phyloP scores from a whole-genome alignment of 2,888 invertebrate genomes.

The Harmothoe impar region DNA sequence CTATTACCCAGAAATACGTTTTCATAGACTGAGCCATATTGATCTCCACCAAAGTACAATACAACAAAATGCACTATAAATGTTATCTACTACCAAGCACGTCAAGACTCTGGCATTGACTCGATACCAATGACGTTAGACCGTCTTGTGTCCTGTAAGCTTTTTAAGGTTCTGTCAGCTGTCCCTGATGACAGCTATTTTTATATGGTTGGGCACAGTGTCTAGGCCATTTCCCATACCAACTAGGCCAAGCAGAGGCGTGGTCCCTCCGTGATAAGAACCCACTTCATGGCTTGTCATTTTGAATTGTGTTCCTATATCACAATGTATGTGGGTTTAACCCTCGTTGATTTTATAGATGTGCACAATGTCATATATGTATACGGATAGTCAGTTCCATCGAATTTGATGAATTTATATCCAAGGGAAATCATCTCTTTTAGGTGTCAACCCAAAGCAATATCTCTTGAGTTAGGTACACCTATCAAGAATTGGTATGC shows the following conservation, averaged over 20 bases:
- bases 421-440: too few species aligned
- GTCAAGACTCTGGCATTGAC: not conserved
- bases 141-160: constrained; percentile 15
- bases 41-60: not conserved
- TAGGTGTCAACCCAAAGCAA: too few species aligned
- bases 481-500: too few species aligned
- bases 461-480: too few species aligned
- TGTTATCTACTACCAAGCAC: not conserved
- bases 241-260: not conserved
- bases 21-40: too few species aligned
- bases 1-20: too few species aligned
- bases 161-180: constrained; percentile 16
- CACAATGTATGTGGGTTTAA: not conserved
- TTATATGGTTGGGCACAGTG: not conserved
- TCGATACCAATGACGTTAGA: not conserved
- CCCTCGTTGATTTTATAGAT: not conserved
- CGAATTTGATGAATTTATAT: too few species aligned
- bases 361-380: too few species aligned
- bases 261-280: not conserved
- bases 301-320: not conserved
- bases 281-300: not conserved
- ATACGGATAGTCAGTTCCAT: too few species aligned
- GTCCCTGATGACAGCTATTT: not conserved
- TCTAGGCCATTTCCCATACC: not conserved
- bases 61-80: too few species aligned